These are phyloP conservation scores for Sebastes diaconus DNA, from an alignment of 2,797 vertebrate genomes.

Conservation along the genomic window DNA sequence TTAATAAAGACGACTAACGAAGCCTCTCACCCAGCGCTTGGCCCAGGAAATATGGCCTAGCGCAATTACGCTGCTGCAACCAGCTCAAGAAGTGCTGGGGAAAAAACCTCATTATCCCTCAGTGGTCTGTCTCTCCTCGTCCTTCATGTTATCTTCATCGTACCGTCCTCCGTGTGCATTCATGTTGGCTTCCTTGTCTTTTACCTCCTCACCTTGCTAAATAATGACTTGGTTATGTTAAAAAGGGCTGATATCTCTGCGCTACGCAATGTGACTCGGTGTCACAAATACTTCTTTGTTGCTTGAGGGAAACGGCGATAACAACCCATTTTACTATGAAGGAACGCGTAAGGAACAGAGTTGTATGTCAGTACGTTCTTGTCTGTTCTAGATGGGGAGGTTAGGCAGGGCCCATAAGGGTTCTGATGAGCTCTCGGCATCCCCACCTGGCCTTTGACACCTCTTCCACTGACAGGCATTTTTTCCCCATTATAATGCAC, in stretches of 20 bases:
- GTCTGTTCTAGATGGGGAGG: slow-evolving; percentile 23
- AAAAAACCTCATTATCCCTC: slow-evolving; percentile 63
- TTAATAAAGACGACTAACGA: slow-evolving; percentile 79
- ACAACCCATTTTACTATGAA: slow-evolving; percentile 4
- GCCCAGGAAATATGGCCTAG: slow-evolving; percentile 65
- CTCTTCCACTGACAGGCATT: slow-evolving; percentile 22
- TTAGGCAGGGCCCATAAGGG: slow-evolving; percentile 24
- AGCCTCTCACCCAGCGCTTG: slow-evolving; percentile 45
- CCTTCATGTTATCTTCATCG: slow-evolving; percentile 35
- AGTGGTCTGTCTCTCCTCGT: slow-evolving; percentile 38
- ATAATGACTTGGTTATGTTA: slow-evolving; percentile 38
- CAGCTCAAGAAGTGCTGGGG: slow-evolving; percentile 41
- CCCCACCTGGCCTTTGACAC: slow-evolving; percentile 46
- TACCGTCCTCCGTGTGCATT: slow-evolving; percentile 6
- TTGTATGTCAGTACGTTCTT: not conserved
- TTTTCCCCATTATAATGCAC: slow-evolving; percentile 14
- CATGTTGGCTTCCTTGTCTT: not conserved
- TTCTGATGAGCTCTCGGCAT: slow-evolving; percentile 41
- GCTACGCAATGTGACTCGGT: not conserved
- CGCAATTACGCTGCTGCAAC: slow-evolving; percentile 62
- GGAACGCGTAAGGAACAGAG: not conserved
- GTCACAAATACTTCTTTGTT: slow-evolving; percentile 20
- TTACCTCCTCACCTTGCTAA: slow-evolving; percentile 26
- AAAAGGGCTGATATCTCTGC: slow-evolving; percentile 9
- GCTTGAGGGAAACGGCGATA: slow-evolving; percentile 28